Percentiles rank a stretch among this genome's conserved stretches.
phyloP scores from a whole-genome alignment of 2,113 vertebrate species.

The Antechinus stuartii region DNA sequence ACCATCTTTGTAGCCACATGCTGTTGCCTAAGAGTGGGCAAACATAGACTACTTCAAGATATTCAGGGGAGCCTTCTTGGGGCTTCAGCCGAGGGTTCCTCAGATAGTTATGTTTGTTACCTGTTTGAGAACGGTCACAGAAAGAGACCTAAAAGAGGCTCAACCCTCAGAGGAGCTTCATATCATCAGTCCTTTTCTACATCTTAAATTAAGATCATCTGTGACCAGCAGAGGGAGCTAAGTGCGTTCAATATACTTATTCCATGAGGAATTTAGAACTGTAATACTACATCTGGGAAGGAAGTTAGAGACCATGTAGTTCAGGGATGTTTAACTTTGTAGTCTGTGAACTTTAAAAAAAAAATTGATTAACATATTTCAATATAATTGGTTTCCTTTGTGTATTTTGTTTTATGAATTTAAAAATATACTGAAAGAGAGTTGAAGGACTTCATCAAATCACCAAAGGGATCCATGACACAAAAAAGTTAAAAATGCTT shows the following conservation, averaged over 20 bases:
- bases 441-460: not conserved
- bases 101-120: not conserved
- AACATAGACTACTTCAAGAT: not conserved
- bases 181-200: not conserved
- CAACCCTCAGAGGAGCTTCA: not conserved
- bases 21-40: not conserved
- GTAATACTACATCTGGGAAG: not conserved
- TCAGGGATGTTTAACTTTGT: too few species aligned
- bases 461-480: not conserved
- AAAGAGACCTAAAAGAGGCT: not conserved
- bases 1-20: not conserved
- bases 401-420: not conserved
- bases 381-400: not conserved
- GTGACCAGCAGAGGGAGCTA: constrained; percentile 36
- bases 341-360: not conserved
- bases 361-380: not conserved
- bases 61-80: not conserved
- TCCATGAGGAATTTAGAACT: not conserved
- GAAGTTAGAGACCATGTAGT: not conserved
- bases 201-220: not conserved
- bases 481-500: not conserved
- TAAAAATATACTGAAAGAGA: not conserved
- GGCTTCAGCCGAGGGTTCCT: not conserved
- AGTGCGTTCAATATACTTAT: not conserved
- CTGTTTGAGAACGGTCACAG: not conserved